Base-by-base conservation (phyloP, 2,888 invertebrate species). In the Cremastobaeus sp. region DNA sequence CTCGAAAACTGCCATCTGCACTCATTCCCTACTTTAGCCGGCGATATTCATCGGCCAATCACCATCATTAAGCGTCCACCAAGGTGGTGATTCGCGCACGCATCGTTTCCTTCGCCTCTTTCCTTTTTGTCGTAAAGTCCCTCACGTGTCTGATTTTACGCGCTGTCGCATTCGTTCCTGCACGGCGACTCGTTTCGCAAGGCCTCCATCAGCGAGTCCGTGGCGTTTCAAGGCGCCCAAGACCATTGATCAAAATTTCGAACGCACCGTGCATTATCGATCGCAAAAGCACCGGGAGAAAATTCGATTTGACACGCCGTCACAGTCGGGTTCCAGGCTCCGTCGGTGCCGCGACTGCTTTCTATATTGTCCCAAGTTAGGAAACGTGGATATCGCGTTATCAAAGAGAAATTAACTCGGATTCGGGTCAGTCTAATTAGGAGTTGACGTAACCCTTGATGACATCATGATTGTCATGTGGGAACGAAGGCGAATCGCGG, bases 21-120 rank as follows among this genome's bases (percentile, higher is more conserved):
- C 41, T 17, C n/a, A 45, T 73, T 72, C 77, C 76, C 77, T 79
- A 81, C 81, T 83, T 81, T 79, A n/a, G 78, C 79, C 78, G 65
- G 77, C 76, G 62, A 70, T 70, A 70, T 65, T 47, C 47, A 47
- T 50, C 43, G 68, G 68, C 68, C 77, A 78, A 85, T 83, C 81
- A 83, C 84, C 79, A 82, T 85, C 81, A 83, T 84, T 83, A 83
- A 76, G 79, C 79, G 76, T 79, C 81, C 77, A 79, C 81, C 79
- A 76, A 76, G 77, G 77, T 77, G 68, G 78, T 76, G 73, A 65
- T 77, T 80, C 50, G 79, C 76, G 78, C 73, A 80, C 79, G 80
- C 80, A 81, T 81, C 80, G 78, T 77, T 80, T 80, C 76, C 64
- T 76, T 66, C 73, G 73, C 71, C 39, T 71, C 18, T 34, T 54